Conservation (phyloP, 2,113 vertebrate genomes). For the Fregata magnificens region DNA sequence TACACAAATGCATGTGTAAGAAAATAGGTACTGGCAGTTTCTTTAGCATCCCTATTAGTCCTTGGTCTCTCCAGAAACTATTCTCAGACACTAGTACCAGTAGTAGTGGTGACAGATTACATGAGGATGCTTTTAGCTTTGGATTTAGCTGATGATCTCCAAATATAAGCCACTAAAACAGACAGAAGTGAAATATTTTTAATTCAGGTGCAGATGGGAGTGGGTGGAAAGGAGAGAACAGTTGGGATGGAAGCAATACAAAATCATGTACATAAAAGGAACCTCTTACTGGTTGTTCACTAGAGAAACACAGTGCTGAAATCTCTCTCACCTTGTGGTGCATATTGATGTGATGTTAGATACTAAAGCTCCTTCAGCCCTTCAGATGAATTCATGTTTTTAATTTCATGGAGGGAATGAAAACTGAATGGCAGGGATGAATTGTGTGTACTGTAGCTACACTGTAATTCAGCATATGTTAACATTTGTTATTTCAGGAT, state of each 20-base stretch:
- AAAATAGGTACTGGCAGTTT: not conserved
- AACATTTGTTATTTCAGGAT: not conserved
- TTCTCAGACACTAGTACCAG: not conserved
- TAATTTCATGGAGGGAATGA: not conserved
- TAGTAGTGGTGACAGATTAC: not conserved
- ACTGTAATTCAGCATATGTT: not conserved
- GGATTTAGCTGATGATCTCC: not conserved
- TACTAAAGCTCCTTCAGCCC: not conserved
- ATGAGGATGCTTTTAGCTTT: not conserved
- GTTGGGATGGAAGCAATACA: not conserved
- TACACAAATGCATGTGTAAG: not conserved
- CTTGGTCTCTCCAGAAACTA: not conserved
- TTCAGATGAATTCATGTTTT: not conserved
- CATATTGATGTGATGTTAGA: not conserved
- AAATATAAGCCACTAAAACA: slow-evolving; percentile 2
- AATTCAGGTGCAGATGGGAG: not conserved
- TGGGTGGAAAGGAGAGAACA: not conserved
- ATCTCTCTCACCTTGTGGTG: not conserved
- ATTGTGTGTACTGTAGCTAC: not conserved
- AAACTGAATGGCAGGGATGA: not conserved
- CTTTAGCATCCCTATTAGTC: not conserved
- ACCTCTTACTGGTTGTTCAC: not conserved
- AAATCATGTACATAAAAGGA: not conserved
- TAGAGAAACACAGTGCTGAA: not conserved
- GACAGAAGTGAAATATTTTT: not conserved